A percentile compares a stretch with the other conserved stretches of the same genome.
phyloP scores from a whole-genome alignment of 2,113 vertebrate species.

The Phoxinus phoxinus region DNA sequence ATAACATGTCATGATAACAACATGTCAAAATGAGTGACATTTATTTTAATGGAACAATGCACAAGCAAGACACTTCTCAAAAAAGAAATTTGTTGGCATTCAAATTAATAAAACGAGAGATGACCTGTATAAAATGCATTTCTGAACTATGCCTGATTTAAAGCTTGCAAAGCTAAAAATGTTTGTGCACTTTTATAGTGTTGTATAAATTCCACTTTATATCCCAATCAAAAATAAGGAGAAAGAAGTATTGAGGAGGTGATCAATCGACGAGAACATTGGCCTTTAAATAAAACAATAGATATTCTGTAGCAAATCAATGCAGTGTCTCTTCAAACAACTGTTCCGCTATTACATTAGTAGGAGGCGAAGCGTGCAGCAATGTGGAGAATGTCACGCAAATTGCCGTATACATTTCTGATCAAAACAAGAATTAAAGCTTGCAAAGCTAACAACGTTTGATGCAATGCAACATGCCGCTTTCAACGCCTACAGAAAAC shows the following conservation, averaged over 20 bases:
- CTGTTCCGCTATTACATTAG: not conserved
- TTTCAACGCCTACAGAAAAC: not conserved
- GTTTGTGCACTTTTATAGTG: not conserved
- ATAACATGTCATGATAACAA: not conserved
- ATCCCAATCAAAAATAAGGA: no score
- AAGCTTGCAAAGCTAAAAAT: not conserved
- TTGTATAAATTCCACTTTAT: no score
- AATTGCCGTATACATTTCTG: not conserved
- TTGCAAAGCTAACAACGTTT: not conserved
- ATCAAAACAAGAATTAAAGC: not conserved
- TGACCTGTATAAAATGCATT: not conserved
- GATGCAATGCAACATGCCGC: not conserved
- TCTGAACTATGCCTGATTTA: no score
- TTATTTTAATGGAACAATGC: not conserved
- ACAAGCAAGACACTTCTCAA: not conserved
- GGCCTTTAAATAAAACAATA: not conserved
- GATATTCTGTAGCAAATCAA: not conserved
- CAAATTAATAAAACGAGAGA: not conserved
- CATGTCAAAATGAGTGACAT: not conserved
- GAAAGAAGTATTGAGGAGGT: no score
- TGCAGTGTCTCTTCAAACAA: not conserved
- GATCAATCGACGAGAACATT: no score
- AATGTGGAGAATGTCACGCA: not conserved
- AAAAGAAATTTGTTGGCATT: not conserved
- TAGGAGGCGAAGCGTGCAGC: not conserved